phyloP scores from a whole-genome alignment of 2,797 vertebrate genomes.

The Anguilla megastoma region DNA sequence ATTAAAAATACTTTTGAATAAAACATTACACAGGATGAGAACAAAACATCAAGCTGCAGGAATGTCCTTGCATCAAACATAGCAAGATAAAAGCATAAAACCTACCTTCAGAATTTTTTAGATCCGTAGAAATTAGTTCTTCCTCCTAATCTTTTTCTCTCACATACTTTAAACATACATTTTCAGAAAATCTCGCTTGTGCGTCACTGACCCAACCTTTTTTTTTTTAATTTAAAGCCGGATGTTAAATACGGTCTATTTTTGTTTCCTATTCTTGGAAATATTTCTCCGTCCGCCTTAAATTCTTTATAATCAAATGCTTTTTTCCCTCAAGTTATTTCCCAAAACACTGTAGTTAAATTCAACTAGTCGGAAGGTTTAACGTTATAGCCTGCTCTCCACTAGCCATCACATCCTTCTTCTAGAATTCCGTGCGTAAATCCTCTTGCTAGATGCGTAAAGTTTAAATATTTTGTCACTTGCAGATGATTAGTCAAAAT shows the following conservation, averaged over 20 bases:
- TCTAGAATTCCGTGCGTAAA: background rate
- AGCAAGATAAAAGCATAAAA: background rate
- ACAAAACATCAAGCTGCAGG: background rate
- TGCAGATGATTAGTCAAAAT: background rate
- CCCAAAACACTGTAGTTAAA: background rate
- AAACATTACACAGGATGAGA: background rate
- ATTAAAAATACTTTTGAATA: background rate
- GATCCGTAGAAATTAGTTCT: background rate
- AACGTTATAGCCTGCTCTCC: background rate
- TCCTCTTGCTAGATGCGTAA: background rate
- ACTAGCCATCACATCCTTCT: background rate
- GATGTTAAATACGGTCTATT: background rate
- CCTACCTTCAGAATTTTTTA: conserved; percentile 7
- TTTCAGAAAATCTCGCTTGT: background rate
- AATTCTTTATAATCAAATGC: background rate
- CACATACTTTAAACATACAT: background rate
- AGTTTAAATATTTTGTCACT: background rate
- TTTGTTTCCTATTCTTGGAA: background rate
- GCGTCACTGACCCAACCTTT: background rate
- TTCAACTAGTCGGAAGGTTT: background rate
- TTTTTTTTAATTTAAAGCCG: background rate
- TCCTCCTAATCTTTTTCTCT: background rate
- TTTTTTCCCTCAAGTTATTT: background rate
- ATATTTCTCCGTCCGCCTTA: background rate
- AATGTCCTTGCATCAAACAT: background rate